These are phyloP conservation scores for Mesaphorura yosii DNA, from an alignment of 1,140 invertebrate species.

Conservation along the genomic window DNA sequence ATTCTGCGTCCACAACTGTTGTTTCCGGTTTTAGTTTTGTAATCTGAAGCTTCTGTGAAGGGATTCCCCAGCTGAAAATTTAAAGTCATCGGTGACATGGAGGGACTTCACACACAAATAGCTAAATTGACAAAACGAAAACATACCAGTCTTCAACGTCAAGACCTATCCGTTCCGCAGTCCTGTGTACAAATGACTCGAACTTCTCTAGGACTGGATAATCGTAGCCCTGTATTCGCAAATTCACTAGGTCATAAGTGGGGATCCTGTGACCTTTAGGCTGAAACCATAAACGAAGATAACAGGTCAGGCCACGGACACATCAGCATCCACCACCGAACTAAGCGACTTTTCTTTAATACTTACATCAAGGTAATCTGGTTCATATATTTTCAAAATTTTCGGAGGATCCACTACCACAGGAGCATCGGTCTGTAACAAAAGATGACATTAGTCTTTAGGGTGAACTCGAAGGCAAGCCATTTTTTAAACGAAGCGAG, in stretches of 20 bases:
- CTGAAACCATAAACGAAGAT: not conserved
- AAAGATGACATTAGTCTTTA: too few relatives aligned
- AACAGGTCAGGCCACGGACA: not conserved
- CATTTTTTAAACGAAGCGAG: not conserved
- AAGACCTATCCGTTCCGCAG: slow-evolving; percentile 58
- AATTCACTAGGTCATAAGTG: slow-evolving; percentile 57
- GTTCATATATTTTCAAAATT: slow-evolving; percentile 10
- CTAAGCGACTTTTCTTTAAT: not conserved
- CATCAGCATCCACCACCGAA: too few relatives aligned
- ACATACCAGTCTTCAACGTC: slow-evolving; percentile 60
- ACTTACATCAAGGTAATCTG: slow-evolving; percentile 10
- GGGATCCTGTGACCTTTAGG: slow-evolving; percentile 38
- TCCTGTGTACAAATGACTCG: slow-evolving; percentile 59
- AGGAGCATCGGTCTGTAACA: not conserved
- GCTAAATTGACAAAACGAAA: not conserved
- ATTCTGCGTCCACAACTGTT: slow-evolving; percentile 53
- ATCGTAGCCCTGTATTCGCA: slow-evolving; percentile 70
- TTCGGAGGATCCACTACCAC: not conserved
- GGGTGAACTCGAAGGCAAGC: too few relatives aligned
- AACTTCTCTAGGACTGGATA: slow-evolving; percentile 66
- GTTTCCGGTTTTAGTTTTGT: slow-evolving; percentile 55
- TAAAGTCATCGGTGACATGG: slow-evolving; percentile 12
- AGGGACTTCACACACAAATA: not conserved
- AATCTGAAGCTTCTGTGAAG: slow-evolving; percentile 53
- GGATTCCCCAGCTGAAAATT: slow-evolving; percentile 55